Percentiles rank a stretch among this genome's conserved stretches.
phyloP scores from a whole-genome alignment of 2,113 vertebrate genomes.

The Acrocephalus arundinaceus region DNA sequence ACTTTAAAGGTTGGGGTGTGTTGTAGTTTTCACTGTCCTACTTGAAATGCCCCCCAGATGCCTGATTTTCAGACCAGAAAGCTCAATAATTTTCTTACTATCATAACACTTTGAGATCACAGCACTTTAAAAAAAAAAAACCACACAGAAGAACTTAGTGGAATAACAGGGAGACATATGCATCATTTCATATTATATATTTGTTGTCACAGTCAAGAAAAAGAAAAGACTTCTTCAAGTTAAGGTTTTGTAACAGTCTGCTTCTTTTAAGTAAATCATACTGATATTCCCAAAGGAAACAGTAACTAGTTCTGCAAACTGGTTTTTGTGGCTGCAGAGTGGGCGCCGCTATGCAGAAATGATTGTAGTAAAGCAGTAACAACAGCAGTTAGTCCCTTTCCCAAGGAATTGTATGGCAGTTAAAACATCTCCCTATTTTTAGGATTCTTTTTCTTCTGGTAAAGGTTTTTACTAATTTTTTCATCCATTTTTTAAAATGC shows the following conservation, averaged over 20 bases:
- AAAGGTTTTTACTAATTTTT: neutral
- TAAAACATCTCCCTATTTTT: neutral
- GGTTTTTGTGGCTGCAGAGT: neutral
- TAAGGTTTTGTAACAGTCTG: neutral
- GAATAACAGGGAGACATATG: neutral
- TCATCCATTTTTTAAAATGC: conserved; percentile 19
- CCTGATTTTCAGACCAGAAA: neutral
- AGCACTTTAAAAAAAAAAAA: neutral
- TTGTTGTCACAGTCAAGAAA: neutral
- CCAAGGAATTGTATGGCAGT: neutral
- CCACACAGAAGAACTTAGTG: neutral
- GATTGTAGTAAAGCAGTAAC: neutral
- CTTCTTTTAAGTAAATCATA: neutral
- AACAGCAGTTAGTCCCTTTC: neutral
- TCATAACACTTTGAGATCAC: neutral
- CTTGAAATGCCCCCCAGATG: neutral
- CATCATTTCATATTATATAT: neutral
- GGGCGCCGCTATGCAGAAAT: neutral
- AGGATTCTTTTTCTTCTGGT: neutral
- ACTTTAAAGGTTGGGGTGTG: neutral
- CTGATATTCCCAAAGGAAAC: neutral
- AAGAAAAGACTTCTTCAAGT: neutral
- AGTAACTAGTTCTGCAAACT: neutral
- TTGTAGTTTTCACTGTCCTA: neutral
- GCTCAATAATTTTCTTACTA: neutral